Base-by-base conservation (phyloP, 1,140 invertebrate genomes). In the Solenopsis fugax region DNA sequence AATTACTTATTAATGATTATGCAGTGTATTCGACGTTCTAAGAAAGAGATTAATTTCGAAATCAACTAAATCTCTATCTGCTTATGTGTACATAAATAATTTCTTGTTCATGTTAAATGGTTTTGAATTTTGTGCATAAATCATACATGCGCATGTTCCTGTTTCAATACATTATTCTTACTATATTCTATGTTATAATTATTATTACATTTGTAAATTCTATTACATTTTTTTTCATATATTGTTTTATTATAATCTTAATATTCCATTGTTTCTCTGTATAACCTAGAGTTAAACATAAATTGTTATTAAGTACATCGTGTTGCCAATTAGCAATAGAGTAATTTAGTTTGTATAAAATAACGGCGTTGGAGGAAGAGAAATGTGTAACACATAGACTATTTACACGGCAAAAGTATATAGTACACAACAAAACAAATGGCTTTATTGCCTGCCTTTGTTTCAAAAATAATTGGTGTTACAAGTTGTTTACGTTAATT, bases 341-440 rank as follows among this genome's bases (percentile, higher is more conserved):
- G 16, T 76, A 45, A 76, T 75, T 75, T 75, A 56, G n/a, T 56
- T 75, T 5, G 29, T 24, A 41, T 75, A 21, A 75, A 75, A 37
- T 41, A 73, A 37, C 50, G 3, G 16, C 12, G 34, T 37, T 9
- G 4, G 12, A n/a, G 18, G 41, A 48, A 45, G 6, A 21, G 21
- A 21, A 75, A 75, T 34, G 29, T 56, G 6, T n/a, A 48, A 52
- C 5, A 34, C 29, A 21, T 21, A 45, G 21, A 58, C 1, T 24
- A n/a, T 45, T 76, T 18, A 45, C 7, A 77, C 1, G 5, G 21
- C 16, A n/a, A 77, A 34, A 52, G 29, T 62, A 29, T 16, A 56
- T 29, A n/a, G 2, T 45, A n/a, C 37, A 45, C 37, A 76, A 76
- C 12, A 7, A 24, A 76, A n/a, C 5, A 21, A 16, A 16, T 5